phyloP scores from a whole-genome alignment of 2,113 vertebrate species.

The Muntiacus muntjak region DNA sequence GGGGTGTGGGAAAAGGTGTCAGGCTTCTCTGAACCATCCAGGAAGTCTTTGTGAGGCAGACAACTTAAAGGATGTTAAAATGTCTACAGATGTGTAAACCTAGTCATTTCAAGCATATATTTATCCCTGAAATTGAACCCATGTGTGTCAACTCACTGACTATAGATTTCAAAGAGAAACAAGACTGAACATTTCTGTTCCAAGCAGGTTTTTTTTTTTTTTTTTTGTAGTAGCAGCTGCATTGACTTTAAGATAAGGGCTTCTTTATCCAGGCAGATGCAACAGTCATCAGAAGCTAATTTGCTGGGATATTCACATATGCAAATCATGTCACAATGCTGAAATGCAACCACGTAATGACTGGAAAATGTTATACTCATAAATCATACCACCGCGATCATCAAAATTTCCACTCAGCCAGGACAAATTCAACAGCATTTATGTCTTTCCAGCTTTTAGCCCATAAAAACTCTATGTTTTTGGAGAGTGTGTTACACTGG shows the following conservation, averaged over 20 bases:
- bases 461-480: slow-evolving; percentile 84
- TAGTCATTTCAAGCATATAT: slow-evolving; percentile 62
- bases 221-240: slow-evolving; percentile 82
- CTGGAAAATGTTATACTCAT: slow-evolving; percentile 91
- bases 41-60: slow-evolving; percentile 69
- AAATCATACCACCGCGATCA: slow-evolving; percentile 93
- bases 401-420: slow-evolving; percentile 95
- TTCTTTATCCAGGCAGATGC: slow-evolving; percentile 94
- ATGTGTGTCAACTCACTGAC: slow-evolving; percentile 61
- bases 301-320: slow-evolving; percentile 93
- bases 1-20: slow-evolving; percentile 70
- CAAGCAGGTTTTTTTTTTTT: slow-evolving; percentile 28
- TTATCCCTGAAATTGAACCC: slow-evolving; percentile 73
- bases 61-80: slow-evolving; percentile 71
- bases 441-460: slow-evolving; percentile 84
- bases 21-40: slow-evolving; percentile 62
- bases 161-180: slow-evolving; percentile 70
- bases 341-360: slow-evolving; percentile 92
- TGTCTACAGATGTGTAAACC: slow-evolving; percentile 74
- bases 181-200: slow-evolving; percentile 46
- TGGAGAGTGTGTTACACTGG: slow-evolving; percentile 80
- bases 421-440: slow-evolving; percentile 87
- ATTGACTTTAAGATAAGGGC: slow-evolving; percentile 81
- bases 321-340: slow-evolving; percentile 95
- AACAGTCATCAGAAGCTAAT: slow-evolving; percentile 91